phyloP scores from a whole-genome alignment of 2,113 vertebrate species.

The Chrysochloris asiatica region DNA sequence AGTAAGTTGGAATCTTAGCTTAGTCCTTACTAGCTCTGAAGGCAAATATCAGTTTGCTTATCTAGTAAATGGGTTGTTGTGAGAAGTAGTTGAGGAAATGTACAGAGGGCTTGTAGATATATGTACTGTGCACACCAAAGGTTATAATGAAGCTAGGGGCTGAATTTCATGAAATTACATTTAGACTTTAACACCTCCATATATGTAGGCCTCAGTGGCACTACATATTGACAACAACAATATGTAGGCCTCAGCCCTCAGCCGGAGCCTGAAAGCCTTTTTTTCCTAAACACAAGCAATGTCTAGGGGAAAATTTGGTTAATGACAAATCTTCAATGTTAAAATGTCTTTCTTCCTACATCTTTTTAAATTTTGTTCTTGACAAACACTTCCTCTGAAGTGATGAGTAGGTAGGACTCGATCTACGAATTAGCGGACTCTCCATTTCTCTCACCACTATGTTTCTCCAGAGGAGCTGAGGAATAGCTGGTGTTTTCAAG shows the following conservation, averaged over 20 bases:
- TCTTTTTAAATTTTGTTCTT: conserved; percentile 52
- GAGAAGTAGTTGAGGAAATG: background rate
- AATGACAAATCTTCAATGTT: conserved; percentile 1
- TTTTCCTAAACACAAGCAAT: conserved; percentile 49
- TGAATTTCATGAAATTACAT: background rate
- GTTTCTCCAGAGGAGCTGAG: background rate
- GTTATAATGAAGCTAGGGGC: background rate
- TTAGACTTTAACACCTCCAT: conserved; percentile 33
- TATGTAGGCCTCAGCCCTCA: background rate
- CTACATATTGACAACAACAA: too few species aligned
- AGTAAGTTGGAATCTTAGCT: background rate
- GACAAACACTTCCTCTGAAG: conserved; percentile 75
- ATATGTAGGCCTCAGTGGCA: background rate
- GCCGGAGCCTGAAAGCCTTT: background rate
- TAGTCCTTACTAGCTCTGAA: background rate
- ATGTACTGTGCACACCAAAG: background rate
- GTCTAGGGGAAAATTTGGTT: conserved; percentile 40
- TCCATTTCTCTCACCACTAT: background rate
- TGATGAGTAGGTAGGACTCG: conserved; percentile 68
- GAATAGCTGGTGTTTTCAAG: conserved; percentile 75
- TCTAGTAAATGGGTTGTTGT: background rate
- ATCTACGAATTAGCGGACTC: conserved; percentile 74
- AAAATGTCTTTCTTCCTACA: conserved; percentile 37
- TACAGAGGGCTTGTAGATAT: background rate
- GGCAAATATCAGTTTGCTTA: background rate